These are phyloP conservation scores for Cerceris rybyensis DNA, from an alignment of 2,888 invertebrate genomes.

Conservation along the genomic window DNA sequence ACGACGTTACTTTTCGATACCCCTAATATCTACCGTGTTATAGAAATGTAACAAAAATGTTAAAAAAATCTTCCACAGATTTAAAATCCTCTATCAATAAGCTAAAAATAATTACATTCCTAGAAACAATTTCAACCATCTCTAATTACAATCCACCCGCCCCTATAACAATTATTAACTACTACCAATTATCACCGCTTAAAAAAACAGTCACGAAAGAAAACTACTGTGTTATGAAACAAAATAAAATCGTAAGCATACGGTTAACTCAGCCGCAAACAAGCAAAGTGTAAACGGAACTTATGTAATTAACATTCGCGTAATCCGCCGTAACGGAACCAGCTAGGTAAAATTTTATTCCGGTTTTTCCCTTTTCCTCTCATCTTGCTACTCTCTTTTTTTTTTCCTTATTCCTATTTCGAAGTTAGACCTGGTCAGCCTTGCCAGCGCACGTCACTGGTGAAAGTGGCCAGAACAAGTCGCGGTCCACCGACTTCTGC, in stretches of 20 bases:
- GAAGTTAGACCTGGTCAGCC: conserved; percentile 44
- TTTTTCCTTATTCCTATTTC: conserved; percentile 21
- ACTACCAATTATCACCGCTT: too few relatives aligned
- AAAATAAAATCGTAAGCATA: background rate
- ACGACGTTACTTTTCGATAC: too few relatives aligned
- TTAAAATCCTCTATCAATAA: too few relatives aligned
- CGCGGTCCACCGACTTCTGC: conserved; percentile 51
- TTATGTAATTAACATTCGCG: background rate
- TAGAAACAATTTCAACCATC: too few relatives aligned
- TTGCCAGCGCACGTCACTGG: conserved; percentile 42
- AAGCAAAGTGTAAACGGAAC: background rate
- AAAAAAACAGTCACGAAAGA: too few relatives aligned
- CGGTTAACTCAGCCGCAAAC: too few relatives aligned
- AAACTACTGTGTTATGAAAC: background rate
- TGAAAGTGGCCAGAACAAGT: conserved; percentile 48
- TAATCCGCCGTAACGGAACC: background rate
- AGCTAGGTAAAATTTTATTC: conserved; percentile 24
- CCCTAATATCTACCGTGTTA: too few relatives aligned
- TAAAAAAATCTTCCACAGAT: too few relatives aligned
- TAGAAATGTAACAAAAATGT: too few relatives aligned
- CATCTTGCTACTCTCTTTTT: background rate
- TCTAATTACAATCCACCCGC: too few relatives aligned
- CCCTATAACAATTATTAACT: too few relatives aligned
- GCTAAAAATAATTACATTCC: too few relatives aligned
- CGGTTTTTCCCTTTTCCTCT: conserved; percentile 12